A percentile compares a stretch with the other conserved stretches of the same genome.
These are phyloP conservation scores for Heliconius hewitsoni DNA, from an alignment of 1,140 invertebrate species.

Conservation along the genomic window DNA sequence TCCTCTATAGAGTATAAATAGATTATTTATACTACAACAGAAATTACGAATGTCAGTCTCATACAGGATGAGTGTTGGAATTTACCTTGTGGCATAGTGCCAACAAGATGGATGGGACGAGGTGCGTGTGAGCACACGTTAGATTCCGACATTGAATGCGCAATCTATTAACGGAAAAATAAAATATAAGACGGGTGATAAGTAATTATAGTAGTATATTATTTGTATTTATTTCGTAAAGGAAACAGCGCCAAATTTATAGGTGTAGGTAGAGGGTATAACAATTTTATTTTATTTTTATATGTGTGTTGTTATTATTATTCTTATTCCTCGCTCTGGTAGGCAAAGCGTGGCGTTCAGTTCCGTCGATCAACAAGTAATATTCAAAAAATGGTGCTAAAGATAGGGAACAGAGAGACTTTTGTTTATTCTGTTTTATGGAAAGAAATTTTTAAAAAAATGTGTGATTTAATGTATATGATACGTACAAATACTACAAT, in stretches of 20 bases:
- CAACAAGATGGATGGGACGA: neutral
- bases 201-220: too few relatives aligned
- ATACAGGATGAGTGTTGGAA: neutral
- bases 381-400: neutral
- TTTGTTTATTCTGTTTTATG: neutral
- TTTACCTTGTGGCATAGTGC: neutral
- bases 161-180: neutral
- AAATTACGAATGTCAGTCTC: neutral
- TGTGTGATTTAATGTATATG: too few relatives aligned
- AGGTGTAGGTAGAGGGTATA: neutral
- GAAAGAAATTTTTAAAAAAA: neutral
- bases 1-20: neutral
- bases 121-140: neutral
- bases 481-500: too few relatives aligned
- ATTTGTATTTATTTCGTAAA: slow-evolving; percentile 13
- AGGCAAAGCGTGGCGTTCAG: neutral
- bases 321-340: too few relatives aligned
- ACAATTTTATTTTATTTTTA: too few relatives aligned
- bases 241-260: slow-evolving; percentile 39
- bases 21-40: neutral
- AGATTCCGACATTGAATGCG: neutral
- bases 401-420: neutral
- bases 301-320: too few relatives aligned
- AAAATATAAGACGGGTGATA: neutral
- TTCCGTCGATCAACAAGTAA: neutral